Conservation (phyloP, 1,140 invertebrate genomes). For the Calycopis cecrops region DNA sequence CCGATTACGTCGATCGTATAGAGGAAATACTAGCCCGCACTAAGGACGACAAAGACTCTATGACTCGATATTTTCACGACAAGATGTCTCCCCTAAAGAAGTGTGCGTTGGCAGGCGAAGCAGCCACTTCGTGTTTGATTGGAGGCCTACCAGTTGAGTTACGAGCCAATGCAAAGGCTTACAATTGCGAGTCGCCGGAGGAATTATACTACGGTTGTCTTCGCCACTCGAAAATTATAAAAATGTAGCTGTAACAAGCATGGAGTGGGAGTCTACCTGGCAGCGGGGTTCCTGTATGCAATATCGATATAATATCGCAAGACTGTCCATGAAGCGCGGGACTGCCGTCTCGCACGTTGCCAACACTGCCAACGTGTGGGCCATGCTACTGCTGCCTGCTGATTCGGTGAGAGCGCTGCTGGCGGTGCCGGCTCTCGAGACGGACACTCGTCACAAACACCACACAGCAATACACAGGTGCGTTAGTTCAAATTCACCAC, state of each 20-base stretch:
- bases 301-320: background rate
- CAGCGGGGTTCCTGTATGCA: background rate
- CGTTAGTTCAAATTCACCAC: background rate
- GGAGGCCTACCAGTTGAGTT: constrained; percentile 31
- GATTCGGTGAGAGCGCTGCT: background rate
- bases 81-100: too few species aligned
- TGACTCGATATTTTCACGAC: too few species aligned
- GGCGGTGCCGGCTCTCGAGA: background rate
- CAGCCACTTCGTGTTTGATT: too few species aligned
- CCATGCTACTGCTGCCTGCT: background rate
- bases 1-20: constrained; percentile 26
- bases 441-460: background rate
- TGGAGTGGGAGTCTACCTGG: background rate
- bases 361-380: constrained; percentile 3
- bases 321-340: constrained; percentile 3
- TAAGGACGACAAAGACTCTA: too few species aligned
- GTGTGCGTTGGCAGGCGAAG: too few species aligned
- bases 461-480: background rate
- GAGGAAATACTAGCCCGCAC: too few species aligned
- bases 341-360: constrained; percentile 5
- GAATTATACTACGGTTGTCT: constrained; percentile 16
- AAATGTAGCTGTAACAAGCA: background rate
- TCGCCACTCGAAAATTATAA: constrained; percentile 18
- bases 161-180: constrained; percentile 28
- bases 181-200: constrained; percentile 11